These are phyloP conservation scores for Zaprionus lachaisei DNA, from an alignment of 1,140 invertebrate genomes.

Conservation along the genomic window DNA sequence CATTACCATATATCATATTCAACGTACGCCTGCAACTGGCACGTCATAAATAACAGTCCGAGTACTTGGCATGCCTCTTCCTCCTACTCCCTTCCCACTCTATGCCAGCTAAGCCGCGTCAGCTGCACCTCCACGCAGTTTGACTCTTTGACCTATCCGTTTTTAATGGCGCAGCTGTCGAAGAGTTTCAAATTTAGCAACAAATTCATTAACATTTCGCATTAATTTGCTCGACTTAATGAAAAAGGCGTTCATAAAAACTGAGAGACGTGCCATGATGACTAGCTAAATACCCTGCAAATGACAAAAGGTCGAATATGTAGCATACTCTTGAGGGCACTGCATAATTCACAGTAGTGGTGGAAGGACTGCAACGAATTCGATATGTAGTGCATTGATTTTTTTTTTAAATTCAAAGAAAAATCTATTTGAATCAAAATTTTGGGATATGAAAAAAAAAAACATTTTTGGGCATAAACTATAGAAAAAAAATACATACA, in stretches of 20 bases:
- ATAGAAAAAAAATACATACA: too few species aligned
- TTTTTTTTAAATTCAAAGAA: too few species aligned
- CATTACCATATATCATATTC: conserved; percentile 18
- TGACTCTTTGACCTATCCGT: neutral
- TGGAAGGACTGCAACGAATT: too few species aligned
- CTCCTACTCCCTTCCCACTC: neutral
- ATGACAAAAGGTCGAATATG: rapidly evolving
- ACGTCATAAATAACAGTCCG: conserved; percentile 29
- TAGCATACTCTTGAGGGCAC: neutral
- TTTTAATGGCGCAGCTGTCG: conserved; percentile 24
- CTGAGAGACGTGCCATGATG: neutral
- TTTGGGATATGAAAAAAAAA: too few species aligned
- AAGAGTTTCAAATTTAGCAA: conserved; percentile 15
- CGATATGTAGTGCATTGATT: too few species aligned
- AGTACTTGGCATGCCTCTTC: neutral
- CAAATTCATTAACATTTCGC: conserved; percentile 30
- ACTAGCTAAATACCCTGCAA: conserved; percentile 7
- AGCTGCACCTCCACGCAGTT: neutral
- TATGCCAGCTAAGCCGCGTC: neutral
- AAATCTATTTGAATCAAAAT: too few species aligned
- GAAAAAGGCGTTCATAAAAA: conserved; percentile 14
- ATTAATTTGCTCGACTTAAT: conserved; percentile 9
- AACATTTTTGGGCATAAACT: too few species aligned
- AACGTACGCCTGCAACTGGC: conserved; percentile 14
- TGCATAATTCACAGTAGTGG: neutral